Conservation (phyloP, 2,888 invertebrate species). For the Ditula angustiorana region DNA sequence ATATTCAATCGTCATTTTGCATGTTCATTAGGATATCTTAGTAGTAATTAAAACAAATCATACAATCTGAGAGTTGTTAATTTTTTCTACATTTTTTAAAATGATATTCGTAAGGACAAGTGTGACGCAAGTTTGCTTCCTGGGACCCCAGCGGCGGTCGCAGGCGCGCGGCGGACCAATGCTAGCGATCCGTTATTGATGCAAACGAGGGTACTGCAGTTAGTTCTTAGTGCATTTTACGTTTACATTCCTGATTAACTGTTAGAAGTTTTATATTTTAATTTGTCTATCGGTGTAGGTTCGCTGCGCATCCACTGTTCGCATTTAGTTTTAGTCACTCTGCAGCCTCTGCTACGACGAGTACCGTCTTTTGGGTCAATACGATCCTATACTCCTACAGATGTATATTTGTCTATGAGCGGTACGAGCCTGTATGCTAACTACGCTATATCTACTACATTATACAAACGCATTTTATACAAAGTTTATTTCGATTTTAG, state of each 20-base stretch:
- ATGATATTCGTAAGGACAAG: conserved; percentile 43
- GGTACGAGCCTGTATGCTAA: conserved; percentile 42
- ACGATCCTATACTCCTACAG: conserved; percentile 36
- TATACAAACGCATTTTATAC: conserved; percentile 55
- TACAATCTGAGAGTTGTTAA: conserved; percentile 43
- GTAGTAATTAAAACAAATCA: conserved; percentile 34
- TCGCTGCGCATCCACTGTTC: conserved; percentile 20
- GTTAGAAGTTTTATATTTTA: conserved; percentile 50
- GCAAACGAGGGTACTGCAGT: conserved; percentile 47
- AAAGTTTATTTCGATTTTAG: conserved; percentile 63
- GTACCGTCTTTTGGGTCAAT: conserved; percentile 51
- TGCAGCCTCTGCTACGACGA: conserved; percentile 28
- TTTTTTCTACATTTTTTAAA: conserved; percentile 50
- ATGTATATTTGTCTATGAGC: conserved; percentile 41
- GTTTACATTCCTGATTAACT: conserved; percentile 67
- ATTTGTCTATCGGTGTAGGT: conserved; percentile 47
- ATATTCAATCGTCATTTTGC: conserved; percentile 60
- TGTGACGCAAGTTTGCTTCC: conserved; percentile 44
- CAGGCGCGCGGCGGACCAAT: conserved; percentile 49
- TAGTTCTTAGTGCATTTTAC: conserved; percentile 63
- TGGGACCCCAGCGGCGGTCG: conserved; percentile 39
- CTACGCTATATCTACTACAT: conserved; percentile 44
- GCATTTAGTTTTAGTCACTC: conserved; percentile 20
- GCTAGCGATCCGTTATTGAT: conserved; percentile 43
- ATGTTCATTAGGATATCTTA: conserved; percentile 54